These are phyloP conservation scores for Dufourea novaeangliae DNA, from an alignment of 1,140 invertebrate species.

Conservation along the genomic window DNA sequence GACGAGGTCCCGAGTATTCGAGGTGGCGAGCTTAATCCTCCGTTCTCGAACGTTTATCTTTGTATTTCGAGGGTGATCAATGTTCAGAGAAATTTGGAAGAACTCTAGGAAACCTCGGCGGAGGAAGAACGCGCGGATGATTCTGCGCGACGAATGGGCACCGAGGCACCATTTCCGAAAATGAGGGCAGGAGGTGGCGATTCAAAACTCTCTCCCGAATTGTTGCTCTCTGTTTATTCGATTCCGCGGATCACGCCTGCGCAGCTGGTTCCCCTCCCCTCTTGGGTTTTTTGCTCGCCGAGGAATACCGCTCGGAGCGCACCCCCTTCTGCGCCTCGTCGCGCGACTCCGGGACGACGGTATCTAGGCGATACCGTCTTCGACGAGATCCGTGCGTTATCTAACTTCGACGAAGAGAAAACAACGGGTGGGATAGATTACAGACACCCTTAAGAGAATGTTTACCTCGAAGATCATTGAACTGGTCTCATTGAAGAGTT, in stretches of 20 bases:
- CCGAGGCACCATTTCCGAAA: constrained; percentile 38
- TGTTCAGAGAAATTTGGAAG: too few species aligned
- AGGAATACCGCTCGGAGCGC: constrained; percentile 20
- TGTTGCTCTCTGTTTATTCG: constrained; percentile 38
- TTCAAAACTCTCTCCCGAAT: constrained; percentile 39
- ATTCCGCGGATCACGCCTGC: constrained; percentile 51
- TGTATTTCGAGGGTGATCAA: too few species aligned
- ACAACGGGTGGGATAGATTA: too few species aligned
- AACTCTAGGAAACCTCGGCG: neutral
- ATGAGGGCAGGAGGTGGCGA: constrained; percentile 36
- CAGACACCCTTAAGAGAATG: too few species aligned
- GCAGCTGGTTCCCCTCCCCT: neutral
- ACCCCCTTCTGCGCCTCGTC: neutral
- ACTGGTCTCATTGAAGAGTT: neutral
- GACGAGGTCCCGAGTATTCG: neutral
- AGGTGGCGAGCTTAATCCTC: neutral
- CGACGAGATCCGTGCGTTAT: neutral
- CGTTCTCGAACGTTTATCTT: neutral
- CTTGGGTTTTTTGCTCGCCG: neutral
- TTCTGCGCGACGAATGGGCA: neutral
- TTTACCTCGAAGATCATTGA: neutral
- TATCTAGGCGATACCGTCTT: neutral
- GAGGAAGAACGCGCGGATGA: neutral
- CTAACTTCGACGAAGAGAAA: too few species aligned
- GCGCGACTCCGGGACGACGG: neutral